Evolutionary conservation across 2,797 vertebrate genomes (phyloP), one percentile per base, ranked within the genome.

Genomic region (Acanthurus leucopareius): DNA sequence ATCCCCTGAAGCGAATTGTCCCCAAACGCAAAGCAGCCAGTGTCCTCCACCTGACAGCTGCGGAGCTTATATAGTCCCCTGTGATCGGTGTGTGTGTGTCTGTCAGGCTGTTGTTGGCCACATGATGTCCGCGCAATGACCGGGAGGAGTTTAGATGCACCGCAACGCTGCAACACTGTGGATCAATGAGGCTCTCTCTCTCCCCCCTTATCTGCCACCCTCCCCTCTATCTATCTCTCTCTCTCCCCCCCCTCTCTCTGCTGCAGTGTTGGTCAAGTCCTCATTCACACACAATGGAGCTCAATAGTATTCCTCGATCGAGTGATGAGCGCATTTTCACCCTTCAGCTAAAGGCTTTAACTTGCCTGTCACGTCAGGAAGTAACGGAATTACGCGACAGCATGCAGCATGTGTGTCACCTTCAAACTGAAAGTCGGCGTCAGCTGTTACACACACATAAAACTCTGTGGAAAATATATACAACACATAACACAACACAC

Each of bases 41-140:
- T 91, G 88, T 91, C 86, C 68, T 83, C 87, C 87, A 84, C 86
- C 78, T 90, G 93, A 90, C 89, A 88, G 88, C 91, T 88, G 88
- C 69, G 3, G 9, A 16, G 77, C 77, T 95, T 96, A 92, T 95
- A 96, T 95, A 96, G 89, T 69, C 67, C 80, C 76, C 48, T 15
- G 79, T 70, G 80, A 28, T 65, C 57, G 28, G 73, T 20, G 69
- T 60, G 77, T 78, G 73, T 20, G 69, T 62, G 77, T 77, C 74
- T 70, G 66, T 77, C 81, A 61, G 58, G 68, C 83, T 86, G 88
- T 58, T 82, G 77, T 71, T 68, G 87, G 66, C 79, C 91, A 91
- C 91, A 92, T 91, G 90, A 92, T 86, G 89, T 77, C 71, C 68
- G 76, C 77, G 81, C 69, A 79, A 83, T 71, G 77, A 85, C 88